Conservation (phyloP, 1,140 invertebrate species). For the Tetramorium parvispinum region DNA sequence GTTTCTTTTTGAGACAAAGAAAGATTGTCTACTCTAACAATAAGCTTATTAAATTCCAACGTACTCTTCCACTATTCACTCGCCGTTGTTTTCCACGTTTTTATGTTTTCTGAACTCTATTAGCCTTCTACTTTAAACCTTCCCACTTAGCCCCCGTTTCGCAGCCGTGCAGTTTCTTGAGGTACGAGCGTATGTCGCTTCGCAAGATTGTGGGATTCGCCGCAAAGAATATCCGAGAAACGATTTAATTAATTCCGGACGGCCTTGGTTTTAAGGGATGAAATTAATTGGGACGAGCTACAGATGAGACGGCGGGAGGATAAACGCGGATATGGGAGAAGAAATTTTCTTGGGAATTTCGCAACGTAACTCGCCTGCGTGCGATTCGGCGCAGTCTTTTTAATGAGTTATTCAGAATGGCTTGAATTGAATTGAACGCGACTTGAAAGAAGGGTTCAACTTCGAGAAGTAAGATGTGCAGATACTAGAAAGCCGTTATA, state of each 20-base stretch:
- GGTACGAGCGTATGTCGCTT: not conserved
- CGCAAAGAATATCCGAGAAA: not conserved
- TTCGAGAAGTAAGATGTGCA: not conserved
- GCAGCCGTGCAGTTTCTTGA: not conserved
- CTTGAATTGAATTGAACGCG: no score
- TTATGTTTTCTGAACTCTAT: not conserved
- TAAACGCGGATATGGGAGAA: not conserved
- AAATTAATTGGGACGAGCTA: constrained; percentile 3
- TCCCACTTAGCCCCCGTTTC: constrained; percentile 1
- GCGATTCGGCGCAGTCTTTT: not conserved
- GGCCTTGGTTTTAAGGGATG: not conserved
- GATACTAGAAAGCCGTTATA: not conserved
- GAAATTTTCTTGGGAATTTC: not conserved
- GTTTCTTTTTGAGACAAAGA: not conserved
- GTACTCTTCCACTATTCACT: not conserved
- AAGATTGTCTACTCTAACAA: not conserved
- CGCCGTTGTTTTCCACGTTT: not conserved
- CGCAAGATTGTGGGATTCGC: constrained; percentile 2
- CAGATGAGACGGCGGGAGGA: not conserved
- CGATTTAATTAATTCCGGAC: constrained; percentile 38
- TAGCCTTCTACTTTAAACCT: not conserved
- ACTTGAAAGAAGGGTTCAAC: not conserved
- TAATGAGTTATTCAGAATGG: constrained; percentile 12
- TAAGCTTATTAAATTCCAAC: constrained; percentile 61
- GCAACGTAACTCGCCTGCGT: not conserved